These are phyloP conservation scores for Pyrgilauda ruficollis DNA, from an alignment of 2,113 vertebrate genomes.

Conservation along the genomic window DNA sequence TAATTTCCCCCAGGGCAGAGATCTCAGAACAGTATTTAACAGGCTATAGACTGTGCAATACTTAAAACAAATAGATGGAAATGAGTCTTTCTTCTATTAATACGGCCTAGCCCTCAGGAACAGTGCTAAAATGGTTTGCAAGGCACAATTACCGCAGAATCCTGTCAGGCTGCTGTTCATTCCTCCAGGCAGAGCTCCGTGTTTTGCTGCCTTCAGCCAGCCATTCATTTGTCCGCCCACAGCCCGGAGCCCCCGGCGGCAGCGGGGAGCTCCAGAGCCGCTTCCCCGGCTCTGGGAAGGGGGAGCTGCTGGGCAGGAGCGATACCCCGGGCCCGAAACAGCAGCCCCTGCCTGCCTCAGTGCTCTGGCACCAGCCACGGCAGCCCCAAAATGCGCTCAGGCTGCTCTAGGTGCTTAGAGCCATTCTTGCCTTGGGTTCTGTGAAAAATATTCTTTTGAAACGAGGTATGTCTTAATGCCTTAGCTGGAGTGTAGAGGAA, in stretches of 20 bases:
- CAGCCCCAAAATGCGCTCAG: background rate
- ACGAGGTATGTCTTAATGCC: background rate
- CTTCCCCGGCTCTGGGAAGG: background rate
- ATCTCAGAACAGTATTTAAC: slow-evolving; percentile 7
- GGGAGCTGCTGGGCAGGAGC: background rate
- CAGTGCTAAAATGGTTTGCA: background rate
- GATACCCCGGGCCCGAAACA: background rate
- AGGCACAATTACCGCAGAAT: slow-evolving; percentile 46
- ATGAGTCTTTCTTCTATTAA: slow-evolving; percentile 40
- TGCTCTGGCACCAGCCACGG: background rate
- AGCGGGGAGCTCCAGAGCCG: background rate
- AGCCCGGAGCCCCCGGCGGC: slow-evolving; percentile 21
- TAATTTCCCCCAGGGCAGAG: slow-evolving; percentile 56
- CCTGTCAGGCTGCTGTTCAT: slow-evolving; percentile 34
- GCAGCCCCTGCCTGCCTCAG: background rate
- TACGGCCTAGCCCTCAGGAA: slow-evolving; percentile 25
- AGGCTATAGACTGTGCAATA: background rate
- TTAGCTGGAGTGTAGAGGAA: background rate
- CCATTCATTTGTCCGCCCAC: slow-evolving; percentile 63
- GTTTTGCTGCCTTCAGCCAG: slow-evolving; percentile 53
- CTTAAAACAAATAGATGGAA: slow-evolving; percentile 55
- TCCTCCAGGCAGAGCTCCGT: background rate
- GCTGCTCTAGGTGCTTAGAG: background rate
- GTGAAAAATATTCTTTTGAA: background rate
- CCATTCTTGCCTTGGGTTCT: background rate